Evolutionary conservation across 2,888 invertebrate species (phyloP), one percentile per base, ranked within the genome.

Genomic region (Dione vanillae): DNA sequence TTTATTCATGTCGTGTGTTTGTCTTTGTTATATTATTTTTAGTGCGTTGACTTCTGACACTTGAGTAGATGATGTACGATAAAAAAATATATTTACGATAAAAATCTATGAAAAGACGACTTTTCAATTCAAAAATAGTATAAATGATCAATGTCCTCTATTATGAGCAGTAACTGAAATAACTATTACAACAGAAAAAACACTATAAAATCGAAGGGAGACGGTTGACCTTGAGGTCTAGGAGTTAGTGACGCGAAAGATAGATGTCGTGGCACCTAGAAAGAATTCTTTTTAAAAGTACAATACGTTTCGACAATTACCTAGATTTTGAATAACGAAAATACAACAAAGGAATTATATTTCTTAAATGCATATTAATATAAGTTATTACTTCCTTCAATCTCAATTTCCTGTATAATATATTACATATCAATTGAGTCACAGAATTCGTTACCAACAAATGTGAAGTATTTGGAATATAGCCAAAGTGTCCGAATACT

Each of bases 1-100:
- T 85, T 84, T 87, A 89, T 87, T 86, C 86, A 77, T 73, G 70
- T 72, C 77, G 75, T 78, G 79, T 83, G 75, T 71, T 77, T 72
- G 82, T 78, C 88, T 90, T 89, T 89, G 87, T 89, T 87, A 85
- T 85, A 82, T 65, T 82, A 81, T 78, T 81, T 84, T 79, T 84
- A 81, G 87, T 84, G 74, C 88, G 79, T 82, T 88, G 88, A 86
- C 87, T 83, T 84, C 81, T 86, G 85, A 84, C 83, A 82, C 79
- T 78, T 5, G 54, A 69, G 75, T 7, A 16, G 16, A 19, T 62
- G 19, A 19, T 49, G 37, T 47, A 43, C 14, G 20, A 27, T 27
- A 27, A n/a, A 43, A 59, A n/a, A 54, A 12, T 12, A 40, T 19
- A 41, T 12, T 41, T 1, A 58, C 41, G 14, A 59, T 2, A 14